Percentiles rank a stretch among this genome's conserved stretches.
Conservation (phyloP, 2,888 invertebrate species). For the Lasioglossum morio region DNA sequence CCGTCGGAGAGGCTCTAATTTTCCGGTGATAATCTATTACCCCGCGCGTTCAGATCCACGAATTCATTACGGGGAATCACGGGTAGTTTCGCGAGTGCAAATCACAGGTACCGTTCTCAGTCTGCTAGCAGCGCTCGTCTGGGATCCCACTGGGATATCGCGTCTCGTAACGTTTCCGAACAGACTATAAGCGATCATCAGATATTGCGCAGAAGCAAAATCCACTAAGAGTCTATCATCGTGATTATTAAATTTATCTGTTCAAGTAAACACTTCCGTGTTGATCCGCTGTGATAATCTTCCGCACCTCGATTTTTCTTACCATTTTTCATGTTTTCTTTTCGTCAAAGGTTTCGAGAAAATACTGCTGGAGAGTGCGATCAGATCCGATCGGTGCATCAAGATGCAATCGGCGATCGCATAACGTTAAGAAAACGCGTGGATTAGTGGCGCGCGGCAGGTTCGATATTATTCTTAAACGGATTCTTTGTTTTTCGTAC, state of each 20-base stretch:
- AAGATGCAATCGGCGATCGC: background rate
- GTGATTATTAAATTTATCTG: background rate
- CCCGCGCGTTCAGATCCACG: constrained; percentile 8
- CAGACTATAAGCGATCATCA: background rate
- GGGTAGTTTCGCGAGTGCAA: constrained; percentile 22
- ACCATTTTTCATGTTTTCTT: background rate
- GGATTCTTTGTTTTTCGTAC: constrained; percentile 21
- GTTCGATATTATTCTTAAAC: constrained; percentile 29
- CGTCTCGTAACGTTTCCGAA: background rate
- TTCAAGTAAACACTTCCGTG: no score
- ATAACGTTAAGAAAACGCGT: background rate
- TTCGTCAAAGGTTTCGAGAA: background rate
- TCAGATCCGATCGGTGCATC: background rate
- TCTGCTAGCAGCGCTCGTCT: constrained; percentile 13
- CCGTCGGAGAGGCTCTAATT: background rate
- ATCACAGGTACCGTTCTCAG: constrained; percentile 51
- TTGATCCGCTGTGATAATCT: background rate
- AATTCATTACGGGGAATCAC: constrained; percentile 47
- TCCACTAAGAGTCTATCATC: background rate
- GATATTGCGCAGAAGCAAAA: background rate
- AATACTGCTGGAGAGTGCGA: no score
- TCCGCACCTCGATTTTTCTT: background rate
- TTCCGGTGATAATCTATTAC: constrained; percentile 17
- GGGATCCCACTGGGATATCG: constrained; percentile 7
- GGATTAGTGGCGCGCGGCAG: constrained; percentile 6